Evolutionary conservation across 2,113 vertebrate species (phyloP).

Genomic region (Labrus mixtus): DNA sequence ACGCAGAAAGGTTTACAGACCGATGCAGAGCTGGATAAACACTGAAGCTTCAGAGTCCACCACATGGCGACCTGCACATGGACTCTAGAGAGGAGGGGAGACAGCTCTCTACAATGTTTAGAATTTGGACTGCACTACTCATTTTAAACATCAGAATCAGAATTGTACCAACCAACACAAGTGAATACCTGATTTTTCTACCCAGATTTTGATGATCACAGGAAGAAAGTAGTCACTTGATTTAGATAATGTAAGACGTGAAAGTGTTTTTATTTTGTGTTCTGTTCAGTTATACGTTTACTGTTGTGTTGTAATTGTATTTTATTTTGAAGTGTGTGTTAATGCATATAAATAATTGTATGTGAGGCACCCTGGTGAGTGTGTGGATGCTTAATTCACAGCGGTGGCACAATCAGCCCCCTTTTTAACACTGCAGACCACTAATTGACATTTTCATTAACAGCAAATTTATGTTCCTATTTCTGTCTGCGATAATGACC

Average conservation of each 20-base stretch:
- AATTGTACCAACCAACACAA: no score
- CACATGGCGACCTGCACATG: no score
- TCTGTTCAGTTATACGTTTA: conserved; percentile 3
- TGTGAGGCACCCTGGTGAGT: conserved; percentile 63
- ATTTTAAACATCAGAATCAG: no score
- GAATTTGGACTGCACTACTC: no score
- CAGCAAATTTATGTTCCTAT: conserved; percentile 93
- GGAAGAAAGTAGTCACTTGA: background rate
- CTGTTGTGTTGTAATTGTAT: no score
- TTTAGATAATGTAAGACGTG: no score
- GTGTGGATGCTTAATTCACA: conserved; percentile 72
- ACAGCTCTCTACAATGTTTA: no score
- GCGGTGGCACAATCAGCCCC: conserved; percentile 83
- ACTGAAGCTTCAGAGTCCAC: no score
- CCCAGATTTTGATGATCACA: no score
- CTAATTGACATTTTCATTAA: conserved; percentile 97
- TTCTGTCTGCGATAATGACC: conserved; percentile 93
- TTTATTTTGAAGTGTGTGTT: background rate
- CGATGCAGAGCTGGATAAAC: no score
- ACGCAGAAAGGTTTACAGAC: no score
- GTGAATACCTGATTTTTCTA: conserved; percentile 16
- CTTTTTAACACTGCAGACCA: conserved; percentile 85
- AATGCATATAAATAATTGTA: conserved; percentile 13
- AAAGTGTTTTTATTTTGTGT: background rate
- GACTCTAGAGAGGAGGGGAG: no score